Conservation (phyloP, 2,888 invertebrate species). For the Biston stratarius region DNA sequence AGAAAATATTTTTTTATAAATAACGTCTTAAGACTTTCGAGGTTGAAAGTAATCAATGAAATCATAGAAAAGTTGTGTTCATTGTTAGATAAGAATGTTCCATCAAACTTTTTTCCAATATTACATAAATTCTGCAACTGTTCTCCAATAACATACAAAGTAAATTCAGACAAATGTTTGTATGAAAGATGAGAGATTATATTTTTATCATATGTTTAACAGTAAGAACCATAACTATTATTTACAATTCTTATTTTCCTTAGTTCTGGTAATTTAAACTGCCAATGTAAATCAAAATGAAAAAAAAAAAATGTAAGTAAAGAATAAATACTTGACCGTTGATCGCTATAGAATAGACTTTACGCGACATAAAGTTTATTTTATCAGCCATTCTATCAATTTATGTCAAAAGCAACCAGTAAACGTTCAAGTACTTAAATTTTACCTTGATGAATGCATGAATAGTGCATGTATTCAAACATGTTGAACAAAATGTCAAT, state of each 20-base stretch:
- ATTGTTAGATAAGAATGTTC: neutral
- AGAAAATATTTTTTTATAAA: constrained; percentile 31
- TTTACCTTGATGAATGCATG: too few species aligned
- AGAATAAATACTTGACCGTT: too few species aligned
- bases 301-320: too few species aligned
- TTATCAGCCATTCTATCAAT: too few species aligned
- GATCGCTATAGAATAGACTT: too few species aligned
- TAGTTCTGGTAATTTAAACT: neutral
- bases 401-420: too few species aligned
- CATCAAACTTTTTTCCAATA: too few species aligned
- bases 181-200: neutral
- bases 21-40: constrained; percentile 24
- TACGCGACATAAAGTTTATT: too few species aligned
- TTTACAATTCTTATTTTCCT: neutral
- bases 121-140: neutral
- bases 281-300: too few species aligned
- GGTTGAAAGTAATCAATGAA: neutral
- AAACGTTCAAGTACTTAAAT: too few species aligned
- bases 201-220: neutral
- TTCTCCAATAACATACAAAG: neutral
- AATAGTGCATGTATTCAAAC: too few species aligned
- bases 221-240: neutral
- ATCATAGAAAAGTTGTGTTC: constrained; percentile 3
- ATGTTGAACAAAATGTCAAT: too few species aligned
- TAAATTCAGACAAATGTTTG: neutral